phyloP scores from a whole-genome alignment of 1,140 invertebrate species.

The Bombus ignitus region DNA sequence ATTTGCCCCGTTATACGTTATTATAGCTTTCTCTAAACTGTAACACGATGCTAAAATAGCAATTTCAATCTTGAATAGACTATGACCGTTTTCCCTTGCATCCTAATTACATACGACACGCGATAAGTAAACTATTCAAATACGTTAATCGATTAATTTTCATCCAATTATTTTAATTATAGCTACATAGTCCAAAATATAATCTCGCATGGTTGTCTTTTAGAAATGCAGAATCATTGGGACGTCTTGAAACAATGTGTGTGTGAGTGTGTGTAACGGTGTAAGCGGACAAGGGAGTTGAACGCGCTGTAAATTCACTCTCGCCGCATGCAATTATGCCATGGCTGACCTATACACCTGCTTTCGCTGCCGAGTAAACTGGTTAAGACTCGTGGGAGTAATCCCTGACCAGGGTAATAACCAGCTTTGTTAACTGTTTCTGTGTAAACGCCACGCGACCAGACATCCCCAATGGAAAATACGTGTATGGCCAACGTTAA shows the following conservation, averaged over 20 bases:
- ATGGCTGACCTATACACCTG: background rate
- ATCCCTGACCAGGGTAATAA: constrained; percentile 26
- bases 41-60: too few relatives aligned
- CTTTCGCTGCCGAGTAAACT: constrained; percentile 10
- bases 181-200: background rate
- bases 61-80: too few relatives aligned
- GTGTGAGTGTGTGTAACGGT: background rate
- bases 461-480: background rate
- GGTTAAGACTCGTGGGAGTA: constrained; percentile 26
- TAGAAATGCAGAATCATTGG: background rate
- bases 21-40: too few relatives aligned
- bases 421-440: constrained; percentile 26
- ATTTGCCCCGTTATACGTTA: too few relatives aligned
- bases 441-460: background rate
- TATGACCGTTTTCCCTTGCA: too few relatives aligned
- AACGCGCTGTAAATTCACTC: constrained; percentile 5
- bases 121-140: background rate
- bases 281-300: background rate
- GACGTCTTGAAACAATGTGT: background rate
- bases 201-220: background rate
- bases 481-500: background rate
- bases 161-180: background rate
- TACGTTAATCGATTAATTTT: background rate
- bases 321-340: constrained; percentile 21
- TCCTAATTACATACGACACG: background rate